Evolutionary conservation across 2,888 invertebrate species (phyloP).

Genomic region (Lochmaea crataegi): DNA sequence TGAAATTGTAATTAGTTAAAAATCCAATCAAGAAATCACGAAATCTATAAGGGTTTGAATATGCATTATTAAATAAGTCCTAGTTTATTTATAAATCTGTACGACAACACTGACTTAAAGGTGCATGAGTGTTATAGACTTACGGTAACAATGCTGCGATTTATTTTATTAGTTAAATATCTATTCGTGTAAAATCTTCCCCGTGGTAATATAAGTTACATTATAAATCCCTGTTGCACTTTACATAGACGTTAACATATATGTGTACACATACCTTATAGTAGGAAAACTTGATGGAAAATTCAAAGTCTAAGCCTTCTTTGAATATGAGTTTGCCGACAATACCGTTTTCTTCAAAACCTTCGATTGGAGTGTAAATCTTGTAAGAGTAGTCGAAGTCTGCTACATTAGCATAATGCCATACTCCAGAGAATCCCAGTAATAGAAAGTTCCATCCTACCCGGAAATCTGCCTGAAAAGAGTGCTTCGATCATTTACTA

Average conservation of each 20-base stretch:
- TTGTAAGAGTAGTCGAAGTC: conserved; percentile 84
- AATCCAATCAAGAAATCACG: too few relatives aligned
- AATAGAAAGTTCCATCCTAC: conserved; percentile 80
- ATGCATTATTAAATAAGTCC: too few relatives aligned
- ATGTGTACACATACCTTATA: conserved; percentile 68
- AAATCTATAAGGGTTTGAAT: too few relatives aligned
- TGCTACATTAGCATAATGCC: conserved; percentile 75
- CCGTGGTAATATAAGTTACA: conserved; percentile 53
- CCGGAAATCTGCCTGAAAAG: conserved; percentile 76
- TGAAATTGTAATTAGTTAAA: too few relatives aligned
- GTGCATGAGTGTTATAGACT: not conserved
- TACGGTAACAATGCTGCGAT: not conserved
- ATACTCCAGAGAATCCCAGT: conserved; percentile 82
- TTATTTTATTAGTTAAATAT: not conserved
- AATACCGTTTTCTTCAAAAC: conserved; percentile 81
- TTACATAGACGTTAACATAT: conserved; percentile 48
- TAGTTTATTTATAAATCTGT: too few relatives aligned
- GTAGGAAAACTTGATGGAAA: conserved; percentile 76
- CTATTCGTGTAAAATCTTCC: not conserved
- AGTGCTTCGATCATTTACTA: conserved; percentile 34
- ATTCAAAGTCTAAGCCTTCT: conserved; percentile 75
- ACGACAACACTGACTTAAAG: too few relatives aligned
- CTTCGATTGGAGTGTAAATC: conserved; percentile 81
- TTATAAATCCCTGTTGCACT: conserved; percentile 52
- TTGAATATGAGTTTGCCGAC: conserved; percentile 77